Evolutionary conservation across 2,888 invertebrate genomes (phyloP).

Genomic region (Calliscelio sp.): DNA sequence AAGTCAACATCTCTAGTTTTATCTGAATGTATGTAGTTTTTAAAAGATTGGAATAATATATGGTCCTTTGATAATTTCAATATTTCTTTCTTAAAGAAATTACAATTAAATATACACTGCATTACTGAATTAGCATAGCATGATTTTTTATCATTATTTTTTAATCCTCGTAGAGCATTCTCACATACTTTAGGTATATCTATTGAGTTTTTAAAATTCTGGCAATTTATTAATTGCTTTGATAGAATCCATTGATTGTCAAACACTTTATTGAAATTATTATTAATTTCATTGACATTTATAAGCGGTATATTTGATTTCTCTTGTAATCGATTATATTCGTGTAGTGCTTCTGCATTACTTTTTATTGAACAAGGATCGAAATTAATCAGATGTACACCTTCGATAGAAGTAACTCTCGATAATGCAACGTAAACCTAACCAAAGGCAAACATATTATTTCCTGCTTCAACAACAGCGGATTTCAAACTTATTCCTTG

Average conservation of each 20-base stretch:
- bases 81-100: constrained; percentile 1
- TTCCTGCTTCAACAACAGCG: constrained; percentile 69
- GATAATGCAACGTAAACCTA: constrained; percentile 38
- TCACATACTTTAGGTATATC: not conserved
- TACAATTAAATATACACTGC: constrained; percentile 27
- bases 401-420: constrained; percentile 5
- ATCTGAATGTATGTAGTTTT: constrained; percentile 9
- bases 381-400: constrained; percentile 18
- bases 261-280: constrained; percentile 1
- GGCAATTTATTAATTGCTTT: no score
- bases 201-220: no score
- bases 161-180: not conserved
- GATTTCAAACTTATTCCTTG: constrained; percentile 72
- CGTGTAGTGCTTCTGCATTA: constrained; percentile 53
- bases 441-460: constrained; percentile 67
- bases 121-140: constrained; percentile 40
- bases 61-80: constrained; percentile 19
- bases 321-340: constrained; percentile 72
- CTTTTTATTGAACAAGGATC: constrained; percentile 58
- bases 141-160: constrained; percentile 13
- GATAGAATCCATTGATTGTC: constrained; percentile 20
- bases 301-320: constrained; percentile 51
- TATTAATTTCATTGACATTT: not conserved
- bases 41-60: constrained; percentile 11
- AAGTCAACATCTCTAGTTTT: constrained; percentile 20